Conservation (phyloP, 2,797 vertebrate genomes). For the Sciurus carolinensis region DNA sequence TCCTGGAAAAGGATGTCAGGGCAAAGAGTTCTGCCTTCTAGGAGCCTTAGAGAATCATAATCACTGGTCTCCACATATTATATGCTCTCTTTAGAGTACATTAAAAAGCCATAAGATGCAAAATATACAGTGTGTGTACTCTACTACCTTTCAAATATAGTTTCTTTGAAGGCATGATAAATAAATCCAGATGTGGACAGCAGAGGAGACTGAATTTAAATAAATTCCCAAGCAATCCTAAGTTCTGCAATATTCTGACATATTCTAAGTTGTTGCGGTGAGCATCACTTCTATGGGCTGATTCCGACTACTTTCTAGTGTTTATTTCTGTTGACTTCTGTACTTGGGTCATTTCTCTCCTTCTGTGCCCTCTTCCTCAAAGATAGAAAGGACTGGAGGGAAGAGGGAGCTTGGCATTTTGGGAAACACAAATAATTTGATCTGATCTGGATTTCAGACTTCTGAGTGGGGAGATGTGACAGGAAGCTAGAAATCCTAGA, state of each 20-base stretch:
- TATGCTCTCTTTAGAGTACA: constrained; percentile 42
- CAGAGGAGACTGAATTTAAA: constrained; percentile 19
- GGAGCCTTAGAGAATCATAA: constrained; percentile 37
- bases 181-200: neutral
- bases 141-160: constrained; percentile 38
- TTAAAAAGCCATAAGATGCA: constrained; percentile 69
- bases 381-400: neutral
- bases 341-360: neutral
- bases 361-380: neutral
- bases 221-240: neutral
- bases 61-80: neutral
- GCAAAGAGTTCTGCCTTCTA: constrained; percentile 49
- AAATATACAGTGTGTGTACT: constrained; percentile 32
- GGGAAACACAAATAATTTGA: neutral
- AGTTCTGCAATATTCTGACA: constrained; percentile 27
- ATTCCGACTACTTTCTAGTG: neutral
- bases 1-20: neutral
- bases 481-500: neutral
- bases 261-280: neutral
- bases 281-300: neutral
- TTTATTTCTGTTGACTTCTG: neutral
- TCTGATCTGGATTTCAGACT: neutral
- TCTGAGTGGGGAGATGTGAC: neutral
- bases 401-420: neutral
- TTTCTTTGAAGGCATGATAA: constrained; percentile 29